phyloP scores from a whole-genome alignment of 2,113 vertebrate species.

The Alouatta palliata region DNA sequence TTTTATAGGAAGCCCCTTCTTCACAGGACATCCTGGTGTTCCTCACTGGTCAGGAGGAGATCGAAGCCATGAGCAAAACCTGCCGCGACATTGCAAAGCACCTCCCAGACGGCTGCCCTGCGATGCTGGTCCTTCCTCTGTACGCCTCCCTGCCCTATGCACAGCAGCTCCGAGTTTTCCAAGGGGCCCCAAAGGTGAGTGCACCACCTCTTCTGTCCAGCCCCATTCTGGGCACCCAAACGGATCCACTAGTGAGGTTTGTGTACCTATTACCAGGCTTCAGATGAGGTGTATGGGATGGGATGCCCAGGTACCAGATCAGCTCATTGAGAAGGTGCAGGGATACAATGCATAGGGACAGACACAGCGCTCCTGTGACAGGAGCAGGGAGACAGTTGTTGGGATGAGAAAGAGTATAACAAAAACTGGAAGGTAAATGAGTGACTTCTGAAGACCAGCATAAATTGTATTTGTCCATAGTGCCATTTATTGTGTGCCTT shows the following conservation, averaged over 20 bases:
- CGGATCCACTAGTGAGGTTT: background rate
- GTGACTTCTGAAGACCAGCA: background rate
- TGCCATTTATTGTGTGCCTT: background rate
- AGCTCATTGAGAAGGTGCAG: background rate
- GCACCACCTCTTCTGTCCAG: background rate
- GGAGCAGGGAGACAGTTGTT: background rate
- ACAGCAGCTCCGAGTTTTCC: constrained; percentile 95
- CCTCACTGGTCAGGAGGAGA: constrained; percentile 98
- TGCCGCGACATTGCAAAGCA: constrained; percentile 95
- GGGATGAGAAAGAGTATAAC: too few relatives aligned
- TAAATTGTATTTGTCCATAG: background rate
- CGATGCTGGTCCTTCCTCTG: constrained; percentile 91
- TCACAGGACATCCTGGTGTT: constrained; percentile 97
- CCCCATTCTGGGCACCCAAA: background rate
- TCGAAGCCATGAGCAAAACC: constrained; percentile 95
- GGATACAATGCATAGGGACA: background rate
- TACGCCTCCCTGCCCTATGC: constrained; percentile 94
- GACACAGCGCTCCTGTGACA: background rate
- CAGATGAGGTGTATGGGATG: background rate
- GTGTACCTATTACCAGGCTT: background rate
- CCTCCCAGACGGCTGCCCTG: constrained; percentile 89
- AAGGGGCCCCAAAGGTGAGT: constrained; percentile 91
- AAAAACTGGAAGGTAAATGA: background rate
- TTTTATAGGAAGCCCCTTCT: constrained; percentile 89
- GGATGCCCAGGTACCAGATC: background rate